These are phyloP conservation scores for Nannoperca obscura DNA, from an alignment of 2,797 vertebrate genomes.

Conservation along the genomic window DNA sequence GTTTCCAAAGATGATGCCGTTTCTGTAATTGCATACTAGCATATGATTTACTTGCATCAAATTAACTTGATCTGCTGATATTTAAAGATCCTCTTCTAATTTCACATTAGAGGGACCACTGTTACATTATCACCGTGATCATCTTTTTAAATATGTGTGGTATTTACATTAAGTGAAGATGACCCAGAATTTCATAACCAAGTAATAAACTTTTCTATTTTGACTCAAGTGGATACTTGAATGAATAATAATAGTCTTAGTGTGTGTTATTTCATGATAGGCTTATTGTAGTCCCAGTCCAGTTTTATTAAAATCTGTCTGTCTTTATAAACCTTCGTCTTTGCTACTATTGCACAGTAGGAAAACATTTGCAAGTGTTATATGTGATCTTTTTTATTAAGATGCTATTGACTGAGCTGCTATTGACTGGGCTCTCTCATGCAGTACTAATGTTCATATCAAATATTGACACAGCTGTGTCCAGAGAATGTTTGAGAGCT, in stretches of 20 bases:
- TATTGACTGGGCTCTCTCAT: constrained; percentile 36
- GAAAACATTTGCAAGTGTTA: constrained; percentile 23
- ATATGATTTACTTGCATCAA: constrained; percentile 22
- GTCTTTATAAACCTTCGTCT: not conserved
- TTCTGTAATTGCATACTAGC: constrained; percentile 14
- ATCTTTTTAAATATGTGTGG: constrained; percentile 12
- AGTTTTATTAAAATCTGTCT: constrained; percentile 10
- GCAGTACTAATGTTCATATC: constrained; percentile 44
- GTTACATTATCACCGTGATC: not conserved
- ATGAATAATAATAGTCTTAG: not conserved
- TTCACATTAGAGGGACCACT: constrained; percentile 1
- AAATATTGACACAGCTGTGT: constrained; percentile 75
- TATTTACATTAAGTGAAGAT: constrained; percentile 18
- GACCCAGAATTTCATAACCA: constrained; percentile 17
- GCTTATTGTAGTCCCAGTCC: no score
- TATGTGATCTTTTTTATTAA: constrained; percentile 38
- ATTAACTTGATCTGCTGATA: constrained; percentile 10
- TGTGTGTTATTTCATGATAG: no score
- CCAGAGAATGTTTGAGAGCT: constrained; percentile 28
- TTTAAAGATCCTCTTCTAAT: constrained; percentile 17
- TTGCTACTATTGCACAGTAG: constrained; percentile 12
- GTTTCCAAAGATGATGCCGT: constrained; percentile 30
- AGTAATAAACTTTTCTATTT: constrained; percentile 7
- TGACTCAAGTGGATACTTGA: constrained; percentile 16
- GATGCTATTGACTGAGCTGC: constrained; percentile 44